Percentiles rank a stretch among this genome's conserved stretches.
These are phyloP conservation scores for Leptarthrus brevirostris DNA, from an alignment of 2,888 invertebrate genomes.

Conservation along the genomic window DNA sequence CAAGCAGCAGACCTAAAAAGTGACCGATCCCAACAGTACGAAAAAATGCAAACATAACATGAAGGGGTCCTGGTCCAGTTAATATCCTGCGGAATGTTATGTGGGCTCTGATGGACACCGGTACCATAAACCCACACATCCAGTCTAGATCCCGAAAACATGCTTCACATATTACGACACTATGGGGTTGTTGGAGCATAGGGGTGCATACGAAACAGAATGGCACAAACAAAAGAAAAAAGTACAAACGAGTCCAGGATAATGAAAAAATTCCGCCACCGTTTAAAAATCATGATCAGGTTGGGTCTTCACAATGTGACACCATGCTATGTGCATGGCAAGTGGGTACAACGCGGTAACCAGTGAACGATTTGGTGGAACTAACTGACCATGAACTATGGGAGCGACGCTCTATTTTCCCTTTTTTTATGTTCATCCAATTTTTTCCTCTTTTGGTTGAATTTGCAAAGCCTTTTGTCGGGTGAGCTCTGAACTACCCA, in stretches of 20 bases:
- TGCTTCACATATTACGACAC: conserved; percentile 36
- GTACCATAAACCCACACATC: conserved; percentile 45
- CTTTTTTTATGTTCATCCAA: conserved; percentile 23
- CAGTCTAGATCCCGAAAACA: conserved; percentile 50
- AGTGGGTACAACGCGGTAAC: conserved; percentile 46
- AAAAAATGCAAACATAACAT: conserved; percentile 32
- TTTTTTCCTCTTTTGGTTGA: conserved; percentile 44
- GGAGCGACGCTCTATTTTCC: conserved; percentile 39
- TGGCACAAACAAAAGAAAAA: conserved; percentile 7
- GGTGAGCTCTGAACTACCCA: conserved; percentile 6
- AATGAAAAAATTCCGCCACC: conserved; percentile 53
- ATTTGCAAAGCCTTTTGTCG: conserved; percentile 34
- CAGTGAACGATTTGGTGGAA: conserved; percentile 51
- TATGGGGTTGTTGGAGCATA: conserved; percentile 8
- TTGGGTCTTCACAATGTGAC: conserved; percentile 54
- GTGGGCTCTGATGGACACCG: conserved; percentile 52
- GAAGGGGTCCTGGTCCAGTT: conserved; percentile 50
- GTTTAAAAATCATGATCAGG: conserved; percentile 55
- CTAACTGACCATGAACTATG: conserved; percentile 55
- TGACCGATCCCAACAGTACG: conserved; percentile 51
- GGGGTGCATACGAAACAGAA: neutral
- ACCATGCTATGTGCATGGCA: conserved; percentile 49
- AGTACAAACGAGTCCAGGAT: conserved; percentile 42
- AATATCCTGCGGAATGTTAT: conserved; percentile 56
- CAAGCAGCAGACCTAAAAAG: conserved; percentile 51